Evolutionary conservation across 2,797 vertebrate species (phyloP).

Genomic region (Falco rusticolus): DNA sequence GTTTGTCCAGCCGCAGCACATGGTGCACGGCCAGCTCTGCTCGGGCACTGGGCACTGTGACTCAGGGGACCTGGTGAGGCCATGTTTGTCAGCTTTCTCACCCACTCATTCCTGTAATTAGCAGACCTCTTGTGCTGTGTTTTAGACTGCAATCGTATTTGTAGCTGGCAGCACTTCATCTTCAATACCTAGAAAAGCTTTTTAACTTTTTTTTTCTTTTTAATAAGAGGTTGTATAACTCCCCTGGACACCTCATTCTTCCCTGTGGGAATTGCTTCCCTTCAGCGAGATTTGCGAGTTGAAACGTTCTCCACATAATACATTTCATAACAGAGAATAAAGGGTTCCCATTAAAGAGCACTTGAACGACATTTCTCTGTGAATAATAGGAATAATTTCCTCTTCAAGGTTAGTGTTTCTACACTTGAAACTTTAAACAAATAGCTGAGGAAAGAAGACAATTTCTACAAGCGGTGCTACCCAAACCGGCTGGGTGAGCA

Average conservation of each 20-base stretch:
- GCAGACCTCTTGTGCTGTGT: background rate
- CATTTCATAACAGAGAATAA: conserved; percentile 9
- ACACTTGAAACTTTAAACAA: background rate
- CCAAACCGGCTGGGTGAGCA: background rate
- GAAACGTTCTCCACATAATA: conserved; percentile 21
- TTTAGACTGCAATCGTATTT: background rate
- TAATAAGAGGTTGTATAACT: background rate
- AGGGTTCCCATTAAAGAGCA: conserved; percentile 8
- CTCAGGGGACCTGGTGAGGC: background rate
- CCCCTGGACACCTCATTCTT: background rate
- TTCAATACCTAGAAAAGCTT: background rate
- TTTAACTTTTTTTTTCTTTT: background rate
- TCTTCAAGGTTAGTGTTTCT: background rate
- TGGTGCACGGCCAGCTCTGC: rapidly evolving
- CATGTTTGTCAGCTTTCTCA: background rate
- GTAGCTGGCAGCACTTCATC: background rate
- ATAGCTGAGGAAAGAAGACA: background rate
- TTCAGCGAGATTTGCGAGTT: conserved; percentile 22
- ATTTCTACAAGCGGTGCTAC: background rate
- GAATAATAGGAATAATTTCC: conserved; percentile 23
- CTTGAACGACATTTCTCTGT: background rate
- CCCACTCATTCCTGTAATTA: background rate
- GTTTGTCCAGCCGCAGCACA: background rate
- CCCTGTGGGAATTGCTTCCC: background rate
- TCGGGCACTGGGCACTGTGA: background rate